A percentile compares a stretch with the other conserved stretches of the same genome.
Evolutionary conservation across 2,888 invertebrate genomes (phyloP).

Genomic region (Perithous albicinctus): DNA sequence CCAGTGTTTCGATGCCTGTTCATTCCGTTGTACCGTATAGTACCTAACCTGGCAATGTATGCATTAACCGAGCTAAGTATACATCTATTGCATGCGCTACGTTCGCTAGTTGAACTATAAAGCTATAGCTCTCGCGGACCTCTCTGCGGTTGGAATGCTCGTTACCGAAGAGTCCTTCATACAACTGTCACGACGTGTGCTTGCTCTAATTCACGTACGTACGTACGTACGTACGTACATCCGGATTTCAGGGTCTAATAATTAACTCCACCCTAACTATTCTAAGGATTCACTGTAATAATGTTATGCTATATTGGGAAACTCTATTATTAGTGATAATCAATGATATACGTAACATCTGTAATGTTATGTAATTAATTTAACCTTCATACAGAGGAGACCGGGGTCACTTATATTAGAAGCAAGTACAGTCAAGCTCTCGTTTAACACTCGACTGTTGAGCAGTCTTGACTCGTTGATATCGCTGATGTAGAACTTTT

Average conservation of each 20-base stretch:
- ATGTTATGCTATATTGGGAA: neutral
- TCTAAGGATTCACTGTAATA: conserved; percentile 5
- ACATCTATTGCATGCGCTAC: neutral
- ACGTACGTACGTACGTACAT: conserved; percentile 21
- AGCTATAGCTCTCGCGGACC: conserved; percentile 21
- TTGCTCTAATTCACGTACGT: conserved; percentile 45
- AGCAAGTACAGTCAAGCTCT: too few relatives aligned
- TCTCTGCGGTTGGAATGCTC: conserved; percentile 29
- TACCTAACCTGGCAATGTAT: neutral
- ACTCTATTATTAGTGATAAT: neutral
- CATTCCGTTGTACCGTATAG: neutral
- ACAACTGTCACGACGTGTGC: conserved; percentile 30
- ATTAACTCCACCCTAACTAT: conserved; percentile 31
- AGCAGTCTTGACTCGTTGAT: too few relatives aligned
- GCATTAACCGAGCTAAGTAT: conserved; percentile 14
- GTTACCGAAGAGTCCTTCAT: conserved; percentile 52
- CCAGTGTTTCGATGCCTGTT: neutral
- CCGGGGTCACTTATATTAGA: too few relatives aligned
- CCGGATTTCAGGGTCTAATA: conserved; percentile 21
- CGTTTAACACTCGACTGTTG: too few relatives aligned
- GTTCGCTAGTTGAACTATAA: neutral
- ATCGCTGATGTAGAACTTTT: too few relatives aligned
- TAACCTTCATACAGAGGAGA: too few relatives aligned
- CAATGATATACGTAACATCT: neutral
- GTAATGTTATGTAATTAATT: too few relatives aligned